These are phyloP conservation scores for Hermaeophaga mercurialis DNA, from an alignment of 2,888 invertebrate genomes.

Conservation along the genomic window DNA sequence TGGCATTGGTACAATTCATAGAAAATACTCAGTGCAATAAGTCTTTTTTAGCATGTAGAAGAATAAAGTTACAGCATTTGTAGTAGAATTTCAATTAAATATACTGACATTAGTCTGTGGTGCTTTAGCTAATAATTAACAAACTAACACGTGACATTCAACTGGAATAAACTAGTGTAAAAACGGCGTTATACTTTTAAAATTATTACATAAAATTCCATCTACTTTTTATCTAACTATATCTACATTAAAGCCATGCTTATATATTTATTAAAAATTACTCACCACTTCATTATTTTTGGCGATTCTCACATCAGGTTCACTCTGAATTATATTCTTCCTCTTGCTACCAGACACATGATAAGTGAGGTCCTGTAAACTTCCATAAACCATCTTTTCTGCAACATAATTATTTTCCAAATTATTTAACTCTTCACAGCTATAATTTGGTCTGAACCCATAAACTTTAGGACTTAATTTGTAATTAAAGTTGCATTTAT, in stretches of 20 bases:
- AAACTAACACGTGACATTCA: no score
- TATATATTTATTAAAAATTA: constrained; percentile 12
- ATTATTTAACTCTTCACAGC: constrained; percentile 53
- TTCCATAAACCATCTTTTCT: constrained; percentile 62
- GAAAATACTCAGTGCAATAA: no score
- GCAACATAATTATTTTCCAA: constrained; percentile 44
- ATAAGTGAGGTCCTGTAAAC: constrained; percentile 63
- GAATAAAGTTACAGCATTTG: no score
- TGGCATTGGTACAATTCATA: no score
- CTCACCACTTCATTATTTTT: constrained; percentile 39
- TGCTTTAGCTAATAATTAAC: no score
- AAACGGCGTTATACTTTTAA: no score
- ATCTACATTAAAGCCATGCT: not conserved
- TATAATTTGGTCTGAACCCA: constrained; percentile 56
- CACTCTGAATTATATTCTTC: constrained; percentile 62
- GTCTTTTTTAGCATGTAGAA: no score
- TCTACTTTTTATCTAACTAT: no score
- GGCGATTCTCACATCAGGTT: constrained; percentile 66
- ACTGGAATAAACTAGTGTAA: no score
- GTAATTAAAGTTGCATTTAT: constrained; percentile 54
- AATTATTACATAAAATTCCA: no score
- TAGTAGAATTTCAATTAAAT: no score
- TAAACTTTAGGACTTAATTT: constrained; percentile 73
- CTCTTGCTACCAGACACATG: constrained; percentile 34
- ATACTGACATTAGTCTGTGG: no score